Conservation (phyloP, 2,113 vertebrate genomes). For the Felis chaus region DNA sequence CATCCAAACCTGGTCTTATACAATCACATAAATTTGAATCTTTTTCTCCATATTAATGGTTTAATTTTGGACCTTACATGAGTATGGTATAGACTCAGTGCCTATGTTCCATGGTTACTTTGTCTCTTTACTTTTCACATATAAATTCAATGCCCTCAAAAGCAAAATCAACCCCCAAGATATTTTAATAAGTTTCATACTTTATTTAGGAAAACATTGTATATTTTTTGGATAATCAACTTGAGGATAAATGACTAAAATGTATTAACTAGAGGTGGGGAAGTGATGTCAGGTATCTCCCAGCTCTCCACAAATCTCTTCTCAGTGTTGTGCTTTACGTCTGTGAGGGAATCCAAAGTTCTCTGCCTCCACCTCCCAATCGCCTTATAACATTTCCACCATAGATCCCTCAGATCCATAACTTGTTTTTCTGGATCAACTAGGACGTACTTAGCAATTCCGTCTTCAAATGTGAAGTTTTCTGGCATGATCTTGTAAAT, state of each 20-base stretch:
- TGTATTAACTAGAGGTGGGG: neutral
- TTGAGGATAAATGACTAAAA: neutral
- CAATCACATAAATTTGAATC: neutral
- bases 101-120: neutral
- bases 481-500: fast-evolving
- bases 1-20: neutral
- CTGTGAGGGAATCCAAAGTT: fast-evolving
- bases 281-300: neutral
- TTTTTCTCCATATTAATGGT: neutral
- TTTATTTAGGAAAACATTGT: neutral
- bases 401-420: conserved; percentile 60
- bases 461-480: neutral
- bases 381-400: conserved; percentile 68
- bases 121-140: neutral
- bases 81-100: neutral
- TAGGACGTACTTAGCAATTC: neutral
- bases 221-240: neutral
- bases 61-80: neutral
- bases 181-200: neutral
- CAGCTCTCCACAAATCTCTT: conserved; percentile 48
- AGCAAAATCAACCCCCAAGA: neutral
- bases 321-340: neutral
- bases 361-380: neutral
- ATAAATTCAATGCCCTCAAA: neutral
- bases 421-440: conserved; percentile 60